phyloP scores from a whole-genome alignment of 2,888 invertebrate genomes.

The Perizoma flavofasciatum region DNA sequence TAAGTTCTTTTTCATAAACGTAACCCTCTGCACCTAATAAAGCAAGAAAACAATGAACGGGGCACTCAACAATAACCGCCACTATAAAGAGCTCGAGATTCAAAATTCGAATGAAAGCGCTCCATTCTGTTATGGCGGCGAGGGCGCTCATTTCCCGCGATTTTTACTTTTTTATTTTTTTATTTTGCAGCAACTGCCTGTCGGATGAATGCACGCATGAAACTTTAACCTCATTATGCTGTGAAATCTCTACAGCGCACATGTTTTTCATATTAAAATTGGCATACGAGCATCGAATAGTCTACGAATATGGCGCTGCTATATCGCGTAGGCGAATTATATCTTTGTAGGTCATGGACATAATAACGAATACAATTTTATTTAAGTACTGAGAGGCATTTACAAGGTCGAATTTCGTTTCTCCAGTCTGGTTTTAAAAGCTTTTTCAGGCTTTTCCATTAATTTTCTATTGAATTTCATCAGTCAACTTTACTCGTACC shows the following conservation, averaged over 20 bases:
- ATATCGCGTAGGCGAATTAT: conserved; percentile 1
- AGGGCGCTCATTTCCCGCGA: conserved; percentile 54
- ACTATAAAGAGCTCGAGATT: conserved; percentile 42
- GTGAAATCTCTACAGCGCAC: conserved; percentile 9
- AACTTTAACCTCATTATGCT: conserved; percentile 17
- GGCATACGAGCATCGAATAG: not conserved
- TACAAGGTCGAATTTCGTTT: too few species aligned
- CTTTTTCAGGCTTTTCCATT: too few species aligned
- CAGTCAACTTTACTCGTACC: too few species aligned
- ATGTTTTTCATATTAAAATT: conserved; percentile 14
- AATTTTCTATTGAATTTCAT: too few species aligned
- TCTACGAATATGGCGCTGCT: conserved; percentile 2
- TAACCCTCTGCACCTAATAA: conserved; percentile 5
- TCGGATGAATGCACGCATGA: conserved; percentile 16
- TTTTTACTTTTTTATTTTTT: conserved; percentile 36
- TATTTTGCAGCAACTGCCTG: conserved; percentile 16
- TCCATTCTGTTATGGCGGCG: conserved; percentile 48
- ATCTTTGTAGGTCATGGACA: conserved; percentile 4
- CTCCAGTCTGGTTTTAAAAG: too few species aligned
- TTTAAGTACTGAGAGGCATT: too few species aligned
- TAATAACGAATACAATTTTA: not conserved
- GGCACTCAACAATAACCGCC: conserved; percentile 36
- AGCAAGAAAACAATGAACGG: conserved; percentile 26
- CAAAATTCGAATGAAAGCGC: conserved; percentile 40
- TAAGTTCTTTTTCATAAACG: conserved; percentile 3